Evolutionary conservation across 2,888 invertebrate species (phyloP), one percentile per base, ranked within the genome.

Genomic region (Dorcus parallelipipedus): DNA sequence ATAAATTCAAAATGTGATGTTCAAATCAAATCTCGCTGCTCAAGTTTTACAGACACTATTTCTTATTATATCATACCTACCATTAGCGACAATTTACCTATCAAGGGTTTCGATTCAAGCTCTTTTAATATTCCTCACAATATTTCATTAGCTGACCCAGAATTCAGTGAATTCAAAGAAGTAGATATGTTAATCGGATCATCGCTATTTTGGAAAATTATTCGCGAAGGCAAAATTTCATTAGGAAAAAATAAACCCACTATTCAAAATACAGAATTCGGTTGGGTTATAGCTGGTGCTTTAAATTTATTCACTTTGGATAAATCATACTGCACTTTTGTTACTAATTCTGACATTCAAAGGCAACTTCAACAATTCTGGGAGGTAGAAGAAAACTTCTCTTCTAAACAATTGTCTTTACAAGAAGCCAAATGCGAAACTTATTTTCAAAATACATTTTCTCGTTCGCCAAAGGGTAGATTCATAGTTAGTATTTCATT

Each of bases 201-300:
- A 10, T 45, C 43, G 7, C n/a, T 60, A 14, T 60, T 60, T 40
- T 56, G 54, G 51, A 9, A 49, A 39, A 7, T 60, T 2, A 10
- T 56, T 5, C 49, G 48, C 5, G 38, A 43, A 17, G 56, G 47
- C 8, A 52, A 49, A 40, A 43, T 60, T 33, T 33, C 38, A 20
- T 23, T 52, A 40, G 26, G 20, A n/a, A 42, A 49, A n/a, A 49
- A 10, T 17, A 8, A 33, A 14, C 33, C 45, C 8, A 33, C 42
- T 9, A 9, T 56, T 10, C 43, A 56, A 56, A 56, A 59, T 41
- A 59, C 59, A 1, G 23, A 38, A 7, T 52, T 59, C 4, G 52
- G 52, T 26, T 56, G 56, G 51, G 48, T 47, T 23, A 43, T 56
- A 38, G 43, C 56, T 6, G 56, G 52, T 42, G 10, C 38, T 3